phyloP scores from a whole-genome alignment of 2,888 invertebrate species.

The Thymelicus lineola region DNA sequence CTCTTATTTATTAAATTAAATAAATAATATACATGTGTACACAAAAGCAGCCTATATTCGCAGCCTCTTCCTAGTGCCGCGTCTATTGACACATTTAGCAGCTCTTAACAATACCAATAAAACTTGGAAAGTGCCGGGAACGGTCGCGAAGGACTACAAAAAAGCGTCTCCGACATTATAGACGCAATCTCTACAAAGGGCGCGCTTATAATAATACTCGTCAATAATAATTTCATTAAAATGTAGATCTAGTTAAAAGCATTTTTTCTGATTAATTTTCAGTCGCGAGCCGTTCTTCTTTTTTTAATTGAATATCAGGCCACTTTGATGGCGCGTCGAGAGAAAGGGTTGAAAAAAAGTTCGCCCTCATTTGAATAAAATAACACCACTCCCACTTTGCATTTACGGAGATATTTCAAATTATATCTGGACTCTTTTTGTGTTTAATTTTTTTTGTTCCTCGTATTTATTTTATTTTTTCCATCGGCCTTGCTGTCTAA shows the following conservation, averaged over 20 bases:
- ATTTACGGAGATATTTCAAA: conserved; percentile 86
- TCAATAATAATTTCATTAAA: conserved; percentile 86
- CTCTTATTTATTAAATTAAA: too few species aligned
- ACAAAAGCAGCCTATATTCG: background rate
- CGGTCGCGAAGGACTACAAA: conserved; percentile 6
- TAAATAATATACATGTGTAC: too few species aligned
- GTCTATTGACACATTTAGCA: conserved; percentile 33
- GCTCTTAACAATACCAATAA: conserved; percentile 36
- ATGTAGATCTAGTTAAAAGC: conserved; percentile 86
- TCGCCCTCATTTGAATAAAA: conserved; percentile 85
- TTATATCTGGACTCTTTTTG: conserved; percentile 84
- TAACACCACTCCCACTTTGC: conserved; percentile 85
- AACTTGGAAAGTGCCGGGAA: conserved; percentile 26
- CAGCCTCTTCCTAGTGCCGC: conserved; percentile 6
- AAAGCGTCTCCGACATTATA: conserved; percentile 49
- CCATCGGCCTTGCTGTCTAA: conserved; percentile 83
- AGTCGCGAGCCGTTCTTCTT: conserved; percentile 81
- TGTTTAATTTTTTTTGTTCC: conserved; percentile 80
- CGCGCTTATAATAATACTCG: conserved; percentile 79
- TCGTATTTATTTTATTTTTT: conserved; percentile 84
- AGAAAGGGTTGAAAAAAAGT: conserved; percentile 82
- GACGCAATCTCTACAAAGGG: conserved; percentile 73
- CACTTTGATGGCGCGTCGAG: conserved; percentile 83
- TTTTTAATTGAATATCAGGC: conserved; percentile 86
- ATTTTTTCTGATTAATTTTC: conserved; percentile 86